Evolutionary conservation across 2,888 invertebrate species (phyloP).

Genomic region (Drosophila putrida): DNA sequence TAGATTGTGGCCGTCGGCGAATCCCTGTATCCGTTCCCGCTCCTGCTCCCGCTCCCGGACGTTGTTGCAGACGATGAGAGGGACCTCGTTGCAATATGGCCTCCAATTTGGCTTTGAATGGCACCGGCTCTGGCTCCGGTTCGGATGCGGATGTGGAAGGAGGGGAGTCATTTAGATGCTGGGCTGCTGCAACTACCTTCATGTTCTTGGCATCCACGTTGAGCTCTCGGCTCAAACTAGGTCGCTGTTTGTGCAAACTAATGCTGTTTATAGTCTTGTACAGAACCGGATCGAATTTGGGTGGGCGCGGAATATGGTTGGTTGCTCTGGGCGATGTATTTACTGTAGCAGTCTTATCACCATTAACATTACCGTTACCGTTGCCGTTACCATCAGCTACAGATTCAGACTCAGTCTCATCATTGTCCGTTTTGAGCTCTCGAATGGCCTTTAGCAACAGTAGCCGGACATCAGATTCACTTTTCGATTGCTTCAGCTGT

Average conservation of each 20-base stretch:
- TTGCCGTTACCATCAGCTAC: conserved; percentile 11
- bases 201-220: conserved; percentile 53
- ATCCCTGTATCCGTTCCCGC: conserved; percentile 54
- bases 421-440: conserved; percentile 64
- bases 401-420: conserved; percentile 34
- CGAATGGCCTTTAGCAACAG: conserved; percentile 68
- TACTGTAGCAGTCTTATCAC: conserved; percentile 32
- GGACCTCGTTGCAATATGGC: conserved; percentile 82
- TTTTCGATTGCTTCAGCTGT: conserved; percentile 80
- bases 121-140: conserved; percentile 58
- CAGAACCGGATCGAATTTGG: conserved; percentile 83
- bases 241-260: conserved; percentile 70
- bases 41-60: conserved; percentile 54
- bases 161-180: conserved; percentile 31
- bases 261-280: conserved; percentile 82
- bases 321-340: conserved; percentile 18
- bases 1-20: conserved; percentile 74
- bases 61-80: conserved; percentile 71
- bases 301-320: conserved; percentile 78
- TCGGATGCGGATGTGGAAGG: conserved; percentile 12
- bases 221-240: conserved; percentile 69
- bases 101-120: conserved; percentile 83
- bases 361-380: conserved; percentile 39
- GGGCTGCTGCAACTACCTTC: conserved; percentile 21
- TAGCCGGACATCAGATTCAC: conserved; percentile 80